phyloP scores from a whole-genome alignment of 2,113 vertebrate genomes.

The Thamnaconus septentrionalis region DNA sequence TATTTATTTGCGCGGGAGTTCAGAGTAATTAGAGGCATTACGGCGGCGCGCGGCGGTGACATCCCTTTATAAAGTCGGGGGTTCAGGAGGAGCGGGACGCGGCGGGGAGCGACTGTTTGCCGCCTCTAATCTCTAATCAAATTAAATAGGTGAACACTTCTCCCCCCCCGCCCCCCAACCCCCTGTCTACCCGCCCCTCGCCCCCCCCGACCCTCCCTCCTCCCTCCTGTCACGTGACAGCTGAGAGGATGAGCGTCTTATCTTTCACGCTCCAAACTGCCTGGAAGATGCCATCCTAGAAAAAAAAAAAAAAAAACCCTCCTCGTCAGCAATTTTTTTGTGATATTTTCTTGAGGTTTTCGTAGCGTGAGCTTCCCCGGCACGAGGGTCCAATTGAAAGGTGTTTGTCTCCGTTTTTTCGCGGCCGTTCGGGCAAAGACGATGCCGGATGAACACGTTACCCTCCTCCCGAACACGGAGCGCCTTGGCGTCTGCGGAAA shows the following conservation, averaged over 20 bases:
- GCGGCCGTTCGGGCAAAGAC: conserved; percentile 69
- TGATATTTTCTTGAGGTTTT: conserved; percentile 63
- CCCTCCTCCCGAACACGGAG: conserved; percentile 49
- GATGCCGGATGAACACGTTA: conserved; percentile 74
- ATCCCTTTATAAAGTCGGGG: conserved; percentile 76
- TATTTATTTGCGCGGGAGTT: conserved; percentile 60
- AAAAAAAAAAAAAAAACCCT: conserved; percentile 46
- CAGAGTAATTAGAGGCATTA: conserved; percentile 80
- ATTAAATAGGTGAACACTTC: conserved; percentile 71
- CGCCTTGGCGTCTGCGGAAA: conserved; percentile 65
- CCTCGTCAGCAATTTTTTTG: conserved; percentile 55
- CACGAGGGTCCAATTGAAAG: conserved; percentile 60
- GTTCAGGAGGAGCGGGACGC: conserved; percentile 72
- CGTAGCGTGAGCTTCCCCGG: conserved; percentile 46
- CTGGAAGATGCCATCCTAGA: conserved; percentile 56
- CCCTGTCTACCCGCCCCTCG: not conserved
- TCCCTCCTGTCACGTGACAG: conserved; percentile 34
- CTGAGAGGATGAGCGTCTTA: conserved; percentile 38
- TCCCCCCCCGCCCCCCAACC: conserved; percentile 5
- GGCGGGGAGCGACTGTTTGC: conserved; percentile 67
- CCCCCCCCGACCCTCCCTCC: conserved; percentile 11
- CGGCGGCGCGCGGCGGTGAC: conserved; percentile 68
- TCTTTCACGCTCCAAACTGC: not conserved
- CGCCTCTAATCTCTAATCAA: conserved; percentile 74
- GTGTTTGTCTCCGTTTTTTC: conserved; percentile 72